Base-by-base conservation (phyloP, 2,113 vertebrate genomes). In the Zosterops borbonicus region DNA sequence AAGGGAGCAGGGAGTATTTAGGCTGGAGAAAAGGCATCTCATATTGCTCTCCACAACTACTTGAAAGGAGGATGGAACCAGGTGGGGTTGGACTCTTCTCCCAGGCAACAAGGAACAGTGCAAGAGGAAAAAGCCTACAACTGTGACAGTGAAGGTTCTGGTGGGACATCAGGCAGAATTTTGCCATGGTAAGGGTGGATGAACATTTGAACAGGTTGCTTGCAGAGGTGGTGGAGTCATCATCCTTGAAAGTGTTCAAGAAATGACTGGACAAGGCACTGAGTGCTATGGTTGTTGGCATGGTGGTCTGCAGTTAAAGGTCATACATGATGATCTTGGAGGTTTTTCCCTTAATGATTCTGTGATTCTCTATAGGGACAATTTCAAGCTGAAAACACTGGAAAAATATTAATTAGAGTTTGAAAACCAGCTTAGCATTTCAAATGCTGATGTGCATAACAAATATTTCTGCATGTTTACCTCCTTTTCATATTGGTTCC, bases 201-300 rank as follows among this genome's bases (percentile, higher is more conserved):
- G 25, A 62, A 13, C 24, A 21, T 35, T 63, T 24, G 28, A 63
- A 63, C 29, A 41, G 24, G 8, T 15, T 63, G n/a, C 28, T 6
- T 0, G 0, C n/a, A 10, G 23, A 41, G n/a, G 8, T 20, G 15
- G 2, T 50, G 14, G 33, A 39, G 25, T 50, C 44, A 49, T 8
- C 44, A 28, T 52, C 31, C 33, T 19, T 67, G 33, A 14, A 65
- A 74, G 33, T 14, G 12, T 14, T 24, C 23, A 59, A 59, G 37
- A 81, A 65, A 74, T 0, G 0, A 33, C 22, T 24, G 44, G 22
- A 52, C 1, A 1, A 29, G 33, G 19, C 27, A 58, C 5, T 64
- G 18, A 37, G 37, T 17, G 27, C 22, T 33, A 1, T 44, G 37
- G 27, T 74, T 33, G 12, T 39, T 65, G 44, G 8, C 15, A 39